Conservation (phyloP, 2,888 invertebrate genomes). For the Orthosia cruda region DNA sequence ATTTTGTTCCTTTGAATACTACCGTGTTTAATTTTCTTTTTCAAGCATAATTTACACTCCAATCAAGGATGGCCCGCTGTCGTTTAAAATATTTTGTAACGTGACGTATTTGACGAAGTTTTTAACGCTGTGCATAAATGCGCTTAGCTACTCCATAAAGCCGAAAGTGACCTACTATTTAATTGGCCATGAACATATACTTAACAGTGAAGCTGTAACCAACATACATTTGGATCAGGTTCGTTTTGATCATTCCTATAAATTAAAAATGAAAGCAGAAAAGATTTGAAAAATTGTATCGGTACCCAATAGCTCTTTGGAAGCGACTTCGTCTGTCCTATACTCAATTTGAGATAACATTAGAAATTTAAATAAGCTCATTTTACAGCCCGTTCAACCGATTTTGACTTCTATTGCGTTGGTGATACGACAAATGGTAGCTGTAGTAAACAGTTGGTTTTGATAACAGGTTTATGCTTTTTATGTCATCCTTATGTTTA, state of each 20-base stretch:
- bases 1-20: neutral
- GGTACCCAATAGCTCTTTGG: neutral
- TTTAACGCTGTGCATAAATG: slow-evolving; percentile 89
- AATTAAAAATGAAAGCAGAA: neutral
- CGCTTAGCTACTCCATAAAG: slow-evolving; percentile 90
- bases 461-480: too few relatives aligned
- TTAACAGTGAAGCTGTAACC: slow-evolving; percentile 83
- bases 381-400: too few relatives aligned
- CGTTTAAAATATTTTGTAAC: slow-evolving; percentile 91
- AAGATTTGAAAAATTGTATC: neutral
- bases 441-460: too few relatives aligned
- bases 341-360: too few relatives aligned
- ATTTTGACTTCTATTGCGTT: too few relatives aligned
- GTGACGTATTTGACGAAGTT: slow-evolving; percentile 90
- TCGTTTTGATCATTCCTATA: slow-evolving; percentile 26
- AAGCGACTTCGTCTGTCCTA: neutral
- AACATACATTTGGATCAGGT: slow-evolving; percentile 89
- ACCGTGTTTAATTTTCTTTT: slow-evolving; percentile 36
- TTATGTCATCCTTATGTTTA: too few relatives aligned
- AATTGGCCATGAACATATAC: slow-evolving; percentile 83
- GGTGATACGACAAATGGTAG: too few relatives aligned
- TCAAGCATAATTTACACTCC: slow-evolving; percentile 91
- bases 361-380: too few relatives aligned
- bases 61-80: slow-evolving; percentile 89
- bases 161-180: slow-evolving; percentile 89